Conservation (phyloP, 2,797 vertebrate species). For the Pogoniulus pusillus region DNA sequence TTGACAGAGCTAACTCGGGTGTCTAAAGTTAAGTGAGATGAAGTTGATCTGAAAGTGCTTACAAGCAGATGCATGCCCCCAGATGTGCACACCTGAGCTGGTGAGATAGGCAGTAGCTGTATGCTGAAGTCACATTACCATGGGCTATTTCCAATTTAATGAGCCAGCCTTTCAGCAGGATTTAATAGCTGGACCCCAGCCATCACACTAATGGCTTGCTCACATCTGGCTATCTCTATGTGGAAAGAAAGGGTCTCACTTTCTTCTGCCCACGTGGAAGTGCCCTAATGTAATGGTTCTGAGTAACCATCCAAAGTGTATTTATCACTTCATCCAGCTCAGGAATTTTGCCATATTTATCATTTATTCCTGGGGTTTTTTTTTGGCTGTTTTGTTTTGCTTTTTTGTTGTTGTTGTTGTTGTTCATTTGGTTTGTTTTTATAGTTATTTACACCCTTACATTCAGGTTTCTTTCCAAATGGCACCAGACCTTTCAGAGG, state of each 20-base stretch:
- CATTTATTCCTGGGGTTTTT: accelerated
- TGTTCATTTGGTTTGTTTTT: too few relatives aligned
- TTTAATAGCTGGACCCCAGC: neutral
- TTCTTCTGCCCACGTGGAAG: neutral
- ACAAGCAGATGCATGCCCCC: neutral
- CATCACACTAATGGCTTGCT: neutral
- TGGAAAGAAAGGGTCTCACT: neutral
- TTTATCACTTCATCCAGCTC: neutral
- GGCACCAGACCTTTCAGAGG: neutral
- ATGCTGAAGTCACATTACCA: neutral
- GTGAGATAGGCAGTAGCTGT: neutral
- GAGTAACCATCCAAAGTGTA: neutral
- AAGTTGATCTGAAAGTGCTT: neutral
- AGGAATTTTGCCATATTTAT: neutral
- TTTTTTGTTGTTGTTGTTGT: too few relatives aligned
- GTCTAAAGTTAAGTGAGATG: neutral
- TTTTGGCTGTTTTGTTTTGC: too few relatives aligned
- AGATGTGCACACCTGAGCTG: neutral
- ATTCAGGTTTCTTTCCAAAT: neutral
- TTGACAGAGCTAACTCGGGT: neutral
- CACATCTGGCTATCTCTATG: neutral
- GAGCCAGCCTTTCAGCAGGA: neutral
- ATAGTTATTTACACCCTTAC: neutral
- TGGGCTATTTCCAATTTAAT: neutral
- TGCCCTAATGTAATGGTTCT: neutral